A percentile compares a stretch with the other conserved stretches of the same genome.
phyloP scores from a whole-genome alignment of 2,888 invertebrate genomes.

The Pachydiplax longipennis region DNA sequence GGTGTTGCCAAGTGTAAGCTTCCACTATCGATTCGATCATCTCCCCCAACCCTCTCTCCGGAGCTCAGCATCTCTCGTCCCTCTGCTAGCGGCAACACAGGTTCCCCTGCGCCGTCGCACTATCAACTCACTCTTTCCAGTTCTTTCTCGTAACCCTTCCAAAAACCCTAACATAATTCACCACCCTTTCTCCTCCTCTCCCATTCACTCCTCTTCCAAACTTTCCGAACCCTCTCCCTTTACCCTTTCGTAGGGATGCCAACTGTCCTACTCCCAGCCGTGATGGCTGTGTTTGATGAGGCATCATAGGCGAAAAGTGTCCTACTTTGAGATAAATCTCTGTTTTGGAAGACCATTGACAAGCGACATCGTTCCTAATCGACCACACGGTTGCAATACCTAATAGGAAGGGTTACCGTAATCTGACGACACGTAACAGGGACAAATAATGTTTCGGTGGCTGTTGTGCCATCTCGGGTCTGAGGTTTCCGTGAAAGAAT shows the following conservation, averaged over 20 bases:
- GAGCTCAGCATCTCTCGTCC: slow-evolving; percentile 21
- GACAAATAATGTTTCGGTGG: too few species aligned
- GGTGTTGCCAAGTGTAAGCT: neutral
- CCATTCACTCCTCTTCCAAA: slow-evolving; percentile 38
- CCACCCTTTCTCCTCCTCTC: neutral
- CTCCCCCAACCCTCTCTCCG: slow-evolving; percentile 16
- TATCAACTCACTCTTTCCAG: neutral
- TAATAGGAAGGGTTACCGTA: too few species aligned
- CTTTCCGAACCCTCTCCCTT: slow-evolving; percentile 48
- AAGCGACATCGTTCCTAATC: too few species aligned
- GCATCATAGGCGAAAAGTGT: too few species aligned
- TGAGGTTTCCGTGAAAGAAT: too few species aligned
- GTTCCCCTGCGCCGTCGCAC: slow-evolving; percentile 18
- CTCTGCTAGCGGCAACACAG: slow-evolving; percentile 3
- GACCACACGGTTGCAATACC: too few species aligned
- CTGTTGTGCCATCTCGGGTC: too few species aligned
- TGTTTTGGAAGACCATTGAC: too few species aligned
- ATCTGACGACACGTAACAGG: too few species aligned
- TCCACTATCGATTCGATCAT: neutral
- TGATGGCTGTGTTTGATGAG: too few species aligned
- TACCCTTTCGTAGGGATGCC: neutral
- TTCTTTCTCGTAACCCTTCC: neutral
- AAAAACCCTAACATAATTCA: neutral
- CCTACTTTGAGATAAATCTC: too few species aligned
- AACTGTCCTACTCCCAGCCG: too few species aligned